Conservation (phyloP, 1,140 invertebrate genomes). For the Planococcus citri region DNA sequence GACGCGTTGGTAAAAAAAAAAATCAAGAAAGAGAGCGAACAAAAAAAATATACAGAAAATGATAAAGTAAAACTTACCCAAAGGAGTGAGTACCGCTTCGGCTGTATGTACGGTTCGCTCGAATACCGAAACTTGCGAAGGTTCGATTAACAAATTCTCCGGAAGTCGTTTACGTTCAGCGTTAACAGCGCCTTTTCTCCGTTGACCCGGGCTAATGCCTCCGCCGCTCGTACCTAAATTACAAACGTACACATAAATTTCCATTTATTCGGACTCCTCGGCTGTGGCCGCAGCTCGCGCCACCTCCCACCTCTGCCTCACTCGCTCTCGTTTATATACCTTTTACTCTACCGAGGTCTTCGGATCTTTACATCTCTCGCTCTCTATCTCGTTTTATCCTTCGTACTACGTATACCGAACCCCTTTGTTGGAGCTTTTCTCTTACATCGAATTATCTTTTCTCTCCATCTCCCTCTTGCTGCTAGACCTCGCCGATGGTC, state of each 20-base stretch:
- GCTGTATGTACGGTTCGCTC: constrained; percentile 59
- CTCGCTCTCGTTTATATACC: not conserved
- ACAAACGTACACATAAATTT: not conserved
- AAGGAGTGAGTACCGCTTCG: constrained; percentile 62
- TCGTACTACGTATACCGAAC: too few species aligned
- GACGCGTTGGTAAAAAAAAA: too few species aligned
- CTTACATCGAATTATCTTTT: too few species aligned
- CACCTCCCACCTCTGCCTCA: too few species aligned
- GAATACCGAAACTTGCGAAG: constrained; percentile 61
- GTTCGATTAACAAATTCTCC: constrained; percentile 56
- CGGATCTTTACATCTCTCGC: too few species aligned
- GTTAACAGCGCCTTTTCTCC: not conserved
- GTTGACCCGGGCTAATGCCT: not conserved
- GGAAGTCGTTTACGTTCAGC: not conserved
- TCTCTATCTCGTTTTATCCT: too few species aligned
- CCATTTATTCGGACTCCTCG: too few species aligned
- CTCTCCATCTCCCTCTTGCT: too few species aligned
- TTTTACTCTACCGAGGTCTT: not conserved
- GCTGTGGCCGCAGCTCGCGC: too few species aligned
- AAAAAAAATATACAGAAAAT: not conserved
- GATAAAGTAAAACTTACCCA: constrained; percentile 41
- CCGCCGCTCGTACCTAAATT: constrained; percentile 3
- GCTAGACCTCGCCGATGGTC: too few species aligned
- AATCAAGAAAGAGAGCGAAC: too few species aligned
- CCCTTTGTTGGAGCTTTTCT: too few species aligned